Evolutionary conservation across 2,797 vertebrate species (phyloP).

Genomic region (Melanotaenia pygmaea): DNA sequence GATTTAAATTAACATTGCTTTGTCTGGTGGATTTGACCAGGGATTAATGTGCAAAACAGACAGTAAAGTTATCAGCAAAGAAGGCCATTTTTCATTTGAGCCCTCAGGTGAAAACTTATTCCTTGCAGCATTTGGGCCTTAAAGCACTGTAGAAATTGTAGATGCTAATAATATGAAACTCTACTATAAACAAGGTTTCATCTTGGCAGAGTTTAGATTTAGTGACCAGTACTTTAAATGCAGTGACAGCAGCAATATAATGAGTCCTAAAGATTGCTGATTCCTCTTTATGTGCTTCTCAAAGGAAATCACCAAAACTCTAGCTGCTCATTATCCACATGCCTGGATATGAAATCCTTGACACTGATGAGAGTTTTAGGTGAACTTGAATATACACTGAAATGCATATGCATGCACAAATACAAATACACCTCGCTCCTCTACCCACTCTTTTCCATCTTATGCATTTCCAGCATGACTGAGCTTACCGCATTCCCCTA

Average conservation of each 20-base stretch:
- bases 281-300: constrained; percentile 68
- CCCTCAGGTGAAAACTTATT: constrained; percentile 19
- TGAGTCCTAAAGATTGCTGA: constrained; percentile 77
- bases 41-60: constrained; percentile 40
- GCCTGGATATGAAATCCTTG: constrained; percentile 58
- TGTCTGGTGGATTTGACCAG: constrained; percentile 17
- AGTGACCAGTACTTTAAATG: constrained; percentile 77
- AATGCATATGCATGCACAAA: constrained; percentile 18
- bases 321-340: constrained; percentile 73
- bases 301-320: constrained; percentile 78
- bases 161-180: neutral
- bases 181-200: constrained; percentile 19
- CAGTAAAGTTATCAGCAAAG: constrained; percentile 16
- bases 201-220: constrained; percentile 50
- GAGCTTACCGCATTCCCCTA: constrained; percentile 71
- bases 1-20: constrained; percentile 51
- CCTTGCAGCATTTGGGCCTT: constrained; percentile 22
- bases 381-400: constrained; percentile 26
- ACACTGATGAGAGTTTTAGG: constrained; percentile 52
- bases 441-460: constrained; percentile 65
- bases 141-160: constrained; percentile 5
- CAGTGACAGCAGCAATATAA: constrained; percentile 79
- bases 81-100: constrained; percentile 9
- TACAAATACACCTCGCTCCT: constrained; percentile 21
- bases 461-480: constrained; percentile 70